These are phyloP conservation scores for Tribolium freemani DNA, from an alignment of 2,888 invertebrate genomes.

Conservation along the genomic window DNA sequence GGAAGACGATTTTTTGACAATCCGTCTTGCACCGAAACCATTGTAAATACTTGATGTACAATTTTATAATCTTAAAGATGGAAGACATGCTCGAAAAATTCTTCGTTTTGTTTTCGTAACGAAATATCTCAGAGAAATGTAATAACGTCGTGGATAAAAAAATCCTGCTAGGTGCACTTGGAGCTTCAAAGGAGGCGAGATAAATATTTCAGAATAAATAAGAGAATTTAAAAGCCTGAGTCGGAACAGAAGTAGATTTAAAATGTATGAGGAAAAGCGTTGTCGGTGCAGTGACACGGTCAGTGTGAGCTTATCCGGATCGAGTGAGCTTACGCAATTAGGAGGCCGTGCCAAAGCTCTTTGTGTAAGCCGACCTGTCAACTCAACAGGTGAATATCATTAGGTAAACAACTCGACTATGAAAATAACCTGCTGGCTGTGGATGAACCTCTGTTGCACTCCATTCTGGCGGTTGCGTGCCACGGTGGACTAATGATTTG, in stretches of 20 bases:
- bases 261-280: slow-evolving; percentile 40
- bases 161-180: slow-evolving; percentile 5
- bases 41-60: no score
- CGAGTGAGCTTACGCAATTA: slow-evolving; percentile 49
- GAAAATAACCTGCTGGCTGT: slow-evolving; percentile 35
- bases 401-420: slow-evolving; percentile 46
- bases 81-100: neutral
- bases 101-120: slow-evolving; percentile 20
- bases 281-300: slow-evolving; percentile 42
- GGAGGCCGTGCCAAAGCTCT: slow-evolving; percentile 46
- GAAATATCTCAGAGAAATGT: slow-evolving; percentile 25
- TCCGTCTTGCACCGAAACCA: no score
- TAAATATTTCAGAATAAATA: slow-evolving; percentile 40
- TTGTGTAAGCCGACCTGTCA: slow-evolving; percentile 49
- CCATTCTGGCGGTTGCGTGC: slow-evolving; percentile 7
- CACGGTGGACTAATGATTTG: slow-evolving; percentile 1
- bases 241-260: slow-evolving; percentile 35
- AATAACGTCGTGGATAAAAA: slow-evolving; percentile 2
- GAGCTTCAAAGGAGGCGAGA: slow-evolving; percentile 17
- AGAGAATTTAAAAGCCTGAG: slow-evolving; percentile 37
- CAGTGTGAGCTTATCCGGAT: slow-evolving; percentile 49
- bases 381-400: slow-evolving; percentile 51
- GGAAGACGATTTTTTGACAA: no score
- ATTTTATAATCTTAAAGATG: neutral
- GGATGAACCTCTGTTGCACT: slow-evolving; percentile 30